These are phyloP conservation scores for Xenops minutus DNA, from an alignment of 2,797 vertebrate genomes.

Conservation along the genomic window DNA sequence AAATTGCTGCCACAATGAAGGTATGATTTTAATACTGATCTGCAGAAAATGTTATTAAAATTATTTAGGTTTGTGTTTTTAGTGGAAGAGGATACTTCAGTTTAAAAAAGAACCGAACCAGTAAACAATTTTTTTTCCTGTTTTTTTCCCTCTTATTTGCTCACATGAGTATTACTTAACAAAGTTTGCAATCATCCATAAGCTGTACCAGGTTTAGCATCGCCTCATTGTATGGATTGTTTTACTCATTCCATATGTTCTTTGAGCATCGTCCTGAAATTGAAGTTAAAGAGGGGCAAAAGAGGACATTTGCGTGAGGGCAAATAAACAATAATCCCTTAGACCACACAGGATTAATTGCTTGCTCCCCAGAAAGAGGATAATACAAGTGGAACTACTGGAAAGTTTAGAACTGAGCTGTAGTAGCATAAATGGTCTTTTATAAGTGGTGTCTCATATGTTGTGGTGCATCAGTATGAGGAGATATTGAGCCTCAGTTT, in stretches of 20 bases:
- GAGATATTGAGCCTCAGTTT: neutral
- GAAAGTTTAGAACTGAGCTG: neutral
- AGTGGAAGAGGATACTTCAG: neutral
- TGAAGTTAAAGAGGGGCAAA: neutral
- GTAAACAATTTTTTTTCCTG: neutral
- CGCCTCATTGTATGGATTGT: neutral
- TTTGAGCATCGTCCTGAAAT: neutral
- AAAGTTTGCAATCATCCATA: neutral
- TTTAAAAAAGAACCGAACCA: neutral
- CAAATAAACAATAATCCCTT: conserved; percentile 30
- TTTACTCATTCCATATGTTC: conserved; percentile 22
- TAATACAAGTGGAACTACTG: neutral
- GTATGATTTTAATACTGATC: neutral
- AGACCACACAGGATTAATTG: conserved; percentile 51
- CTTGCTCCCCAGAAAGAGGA: conserved; percentile 5
- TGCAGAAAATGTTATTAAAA: neutral
- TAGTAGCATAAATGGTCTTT: neutral
- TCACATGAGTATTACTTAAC: neutral
- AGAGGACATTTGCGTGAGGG: neutral
- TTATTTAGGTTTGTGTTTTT: neutral
- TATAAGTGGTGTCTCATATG: neutral
- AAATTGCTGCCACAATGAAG: neutral
- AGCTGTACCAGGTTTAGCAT: neutral
- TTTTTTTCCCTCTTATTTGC: neutral
- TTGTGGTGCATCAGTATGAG: neutral